Base-by-base conservation (phyloP, 2,888 invertebrate genomes). In the Melieria crassipennis region DNA sequence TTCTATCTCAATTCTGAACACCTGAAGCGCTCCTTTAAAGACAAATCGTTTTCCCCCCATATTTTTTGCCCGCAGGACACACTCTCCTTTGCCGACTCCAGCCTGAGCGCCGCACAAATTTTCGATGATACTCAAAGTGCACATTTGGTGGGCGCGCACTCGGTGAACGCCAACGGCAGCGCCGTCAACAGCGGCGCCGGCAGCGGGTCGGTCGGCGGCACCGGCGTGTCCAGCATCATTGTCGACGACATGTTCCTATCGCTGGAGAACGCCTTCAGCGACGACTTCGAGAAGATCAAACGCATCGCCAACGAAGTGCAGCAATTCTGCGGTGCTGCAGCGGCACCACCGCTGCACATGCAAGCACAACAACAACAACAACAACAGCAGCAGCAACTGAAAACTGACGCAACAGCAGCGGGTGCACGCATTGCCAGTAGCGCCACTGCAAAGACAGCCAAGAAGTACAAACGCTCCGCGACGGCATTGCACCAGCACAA, bases 271-370 rank as follows among this genome's bases (percentile, higher is more conserved):
- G 86, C 87, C 64, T 87, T 87, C 78, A 92, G 93, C 0, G 94
- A 93, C 77, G 95, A 95, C 82, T 94, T 93, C 81, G 95, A 95
- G 82, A 94, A 94, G 82, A 88, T 95, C 73, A 94, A 94, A 83
- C 89, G 93, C 79, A 94, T 95, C 87, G 93, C 94, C 48, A 92
- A 92, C 79, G 95, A 95, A 83, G 92, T 94, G 46, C 91, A 92
- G 84, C 91, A 93, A 79, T 91, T 90, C 86, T 90, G 93, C 87
- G 87, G 90, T 73, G 77, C 81, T 16, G 78, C 83, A 6, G 80
- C 83, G 4, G 78, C 81, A 6, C 68, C 68, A 0, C 67, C 84
- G 4, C 65, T 67, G 11, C 66, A 71, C 56, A 65, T 70, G 63
- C 60, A 56, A 4, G 46, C 55, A 5, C 69, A 69, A 10, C 60